Conservation (phyloP, 2,888 invertebrate genomes). For the Thera obeliscata region DNA sequence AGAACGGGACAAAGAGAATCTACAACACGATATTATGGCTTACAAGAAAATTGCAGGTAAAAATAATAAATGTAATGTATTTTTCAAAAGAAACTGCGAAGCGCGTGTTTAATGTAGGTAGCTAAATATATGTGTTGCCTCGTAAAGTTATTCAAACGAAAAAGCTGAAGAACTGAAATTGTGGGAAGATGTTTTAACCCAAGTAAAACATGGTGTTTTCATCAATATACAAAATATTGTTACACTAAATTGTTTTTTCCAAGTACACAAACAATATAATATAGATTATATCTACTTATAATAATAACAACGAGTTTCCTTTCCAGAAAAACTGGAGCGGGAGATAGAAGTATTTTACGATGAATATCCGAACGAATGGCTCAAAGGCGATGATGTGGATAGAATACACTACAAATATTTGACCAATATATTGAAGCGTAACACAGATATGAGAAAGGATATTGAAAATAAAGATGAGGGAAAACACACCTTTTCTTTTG, state of each 20-base stretch:
- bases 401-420: slow-evolving; percentile 55
- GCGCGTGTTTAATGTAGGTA: no score
- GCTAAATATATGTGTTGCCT: no score
- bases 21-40: slow-evolving; percentile 63
- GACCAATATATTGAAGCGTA: slow-evolving; percentile 48
- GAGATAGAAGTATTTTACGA: slow-evolving; percentile 72
- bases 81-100: no score
- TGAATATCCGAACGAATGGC: slow-evolving; percentile 63
- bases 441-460: slow-evolving; percentile 45
- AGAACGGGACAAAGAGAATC: slow-evolving; percentile 62
- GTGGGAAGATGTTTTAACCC: not conserved
- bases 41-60: slow-evolving; percentile 71
- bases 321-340: slow-evolving; percentile 69
- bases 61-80: not conserved
- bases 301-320: slow-evolving; percentile 15
- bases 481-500: slow-evolving; percentile 40
- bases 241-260: slow-evolving; percentile 6
- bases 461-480: slow-evolving; percentile 40
- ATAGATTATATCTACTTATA: not conserved
- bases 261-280: slow-evolving; percentile 10
- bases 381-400: slow-evolving; percentile 55
- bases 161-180: no score
- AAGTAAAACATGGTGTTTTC: not conserved
- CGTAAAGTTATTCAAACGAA: no score
- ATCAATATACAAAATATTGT: slow-evolving; percentile 2